These are phyloP conservation scores for Geotrypetes seraphini DNA, from an alignment of 2,797 vertebrate species.

Conservation along the genomic window DNA sequence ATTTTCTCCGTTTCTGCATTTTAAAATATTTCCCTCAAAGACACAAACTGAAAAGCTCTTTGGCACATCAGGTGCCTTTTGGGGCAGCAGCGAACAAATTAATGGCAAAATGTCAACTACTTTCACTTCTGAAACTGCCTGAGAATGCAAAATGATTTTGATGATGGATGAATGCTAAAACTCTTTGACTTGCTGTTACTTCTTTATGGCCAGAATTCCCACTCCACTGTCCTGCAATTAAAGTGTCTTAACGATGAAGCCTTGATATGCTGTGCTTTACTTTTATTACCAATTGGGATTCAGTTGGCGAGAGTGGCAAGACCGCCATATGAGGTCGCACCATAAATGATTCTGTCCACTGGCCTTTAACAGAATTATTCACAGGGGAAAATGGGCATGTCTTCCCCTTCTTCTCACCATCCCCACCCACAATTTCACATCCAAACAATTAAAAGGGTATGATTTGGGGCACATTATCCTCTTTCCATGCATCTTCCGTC, in stretches of 20 bases:
- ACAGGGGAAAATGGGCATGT: conserved; percentile 9
- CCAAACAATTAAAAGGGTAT: conserved; percentile 10
- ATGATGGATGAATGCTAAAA: neutral
- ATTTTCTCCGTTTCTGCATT: too few species aligned
- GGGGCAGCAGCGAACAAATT: too few species aligned
- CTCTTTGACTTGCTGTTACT: conserved; percentile 4
- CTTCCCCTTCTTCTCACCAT: too few species aligned
- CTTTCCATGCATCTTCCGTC: conserved; percentile 6
- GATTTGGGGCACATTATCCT: conserved; percentile 4
- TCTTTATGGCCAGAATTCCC: neutral
- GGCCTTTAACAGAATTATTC: conserved; percentile 13
- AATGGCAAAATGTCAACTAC: too few species aligned
- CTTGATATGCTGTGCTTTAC: too few species aligned
- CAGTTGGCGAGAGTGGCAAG: conserved; percentile 1
- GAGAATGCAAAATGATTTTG: conserved; percentile 4
- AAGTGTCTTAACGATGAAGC: neutral
- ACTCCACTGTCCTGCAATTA: neutral
- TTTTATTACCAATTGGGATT: conserved; percentile 19
- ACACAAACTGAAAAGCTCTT: too few species aligned
- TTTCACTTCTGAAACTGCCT: neutral
- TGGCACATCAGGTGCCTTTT: too few species aligned
- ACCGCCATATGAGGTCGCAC: conserved; percentile 1
- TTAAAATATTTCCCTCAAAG: too few species aligned
- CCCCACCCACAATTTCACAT: too few species aligned
- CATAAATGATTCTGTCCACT: conserved; percentile 17